Base-by-base conservation (phyloP, 92 coral and sea anemone species). In the Hydrozoanthus gracilis region DNA sequence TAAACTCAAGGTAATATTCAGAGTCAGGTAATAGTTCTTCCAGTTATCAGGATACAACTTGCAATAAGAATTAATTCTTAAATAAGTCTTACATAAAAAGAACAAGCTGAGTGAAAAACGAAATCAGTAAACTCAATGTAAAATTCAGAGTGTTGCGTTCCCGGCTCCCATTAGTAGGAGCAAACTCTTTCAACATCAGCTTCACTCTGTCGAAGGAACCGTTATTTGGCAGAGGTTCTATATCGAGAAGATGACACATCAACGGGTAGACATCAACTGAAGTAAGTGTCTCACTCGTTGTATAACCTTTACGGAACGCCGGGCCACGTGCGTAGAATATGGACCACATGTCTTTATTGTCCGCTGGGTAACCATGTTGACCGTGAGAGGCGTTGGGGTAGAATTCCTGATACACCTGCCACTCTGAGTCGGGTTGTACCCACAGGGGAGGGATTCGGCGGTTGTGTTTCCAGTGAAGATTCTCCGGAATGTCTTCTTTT, bases 361-460 rank as follows among this genome's bases (percentile, higher is more conserved):
- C 44, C 1, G 89, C 83, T 8, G 93, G 93, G 79, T 84, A 92
- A 12, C 93, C 93, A 67, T 92, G 95, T 13, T 70, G 15, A 27
- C 95, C 95, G 44, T 69, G 84, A 88, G 91, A 90, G 73, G 51
- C 54, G 73, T 86, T 89, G 7, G 72, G 54, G 44, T 71, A 49
- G 76, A 90, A 87, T 44, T 73, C 52, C 15, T 55, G 80, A 55
- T 15, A 68, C 27, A 92, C 91, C 7, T 73, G 56, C 98, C 98
- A 96, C 8, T 96, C 98, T 4, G 88, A 48, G 6, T 93, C 92
- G 2, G 95, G 91, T 51, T 94, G 92, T 15, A 95, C 77, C 58
- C 87, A 96, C 67, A 96, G 92, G 6, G 95, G 98, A 45, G 99
- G 98, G 66, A 92, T 87, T 67, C 99, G 87, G 39, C 98, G 93